Evolutionary conservation across 1,140 invertebrate species (phyloP).

Genomic region (Paralvinella palmiformis): DNA sequence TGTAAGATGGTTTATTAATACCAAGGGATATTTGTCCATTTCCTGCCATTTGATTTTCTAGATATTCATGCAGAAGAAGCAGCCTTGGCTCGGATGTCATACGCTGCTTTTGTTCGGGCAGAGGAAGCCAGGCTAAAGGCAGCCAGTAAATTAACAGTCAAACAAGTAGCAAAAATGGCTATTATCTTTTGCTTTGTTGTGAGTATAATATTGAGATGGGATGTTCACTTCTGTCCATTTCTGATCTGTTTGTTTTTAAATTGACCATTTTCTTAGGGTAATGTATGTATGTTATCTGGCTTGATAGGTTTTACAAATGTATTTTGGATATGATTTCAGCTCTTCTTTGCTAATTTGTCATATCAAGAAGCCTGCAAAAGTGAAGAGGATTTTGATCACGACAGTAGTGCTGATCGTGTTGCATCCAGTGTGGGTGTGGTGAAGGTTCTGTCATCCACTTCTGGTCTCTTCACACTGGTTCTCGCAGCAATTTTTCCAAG

Average conservation of each 20-base stretch:
- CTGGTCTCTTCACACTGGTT: constrained; percentile 75
- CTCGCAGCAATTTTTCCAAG: constrained; percentile 76
- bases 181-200: constrained; percentile 74
- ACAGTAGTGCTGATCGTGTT: too few relatives aligned
- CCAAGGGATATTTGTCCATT: too few relatives aligned
- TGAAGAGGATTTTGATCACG: too few relatives aligned
- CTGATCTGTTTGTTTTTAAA: too few relatives aligned
- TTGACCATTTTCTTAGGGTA: too few relatives aligned
- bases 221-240: too few relatives aligned
- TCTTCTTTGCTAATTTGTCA: constrained; percentile 75
- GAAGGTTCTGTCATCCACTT: constrained; percentile 73
- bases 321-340: too few relatives aligned
- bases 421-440: constrained; percentile 66
- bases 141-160: constrained; percentile 64
- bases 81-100: constrained; percentile 73
- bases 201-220: too few relatives aligned
- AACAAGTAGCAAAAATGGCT: constrained; percentile 67
- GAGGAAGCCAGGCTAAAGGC: constrained; percentile 62
- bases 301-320: too few relatives aligned
- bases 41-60: constrained; percentile 27
- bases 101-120: constrained; percentile 68
- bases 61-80: constrained; percentile 78
- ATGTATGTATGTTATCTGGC: neutral
- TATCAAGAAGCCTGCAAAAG: constrained; percentile 81
- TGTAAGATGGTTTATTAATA: too few relatives aligned